Evolutionary conservation across 2,113 vertebrate genomes (phyloP).

Genomic region (Pelvicachromis taeniatus): DNA sequence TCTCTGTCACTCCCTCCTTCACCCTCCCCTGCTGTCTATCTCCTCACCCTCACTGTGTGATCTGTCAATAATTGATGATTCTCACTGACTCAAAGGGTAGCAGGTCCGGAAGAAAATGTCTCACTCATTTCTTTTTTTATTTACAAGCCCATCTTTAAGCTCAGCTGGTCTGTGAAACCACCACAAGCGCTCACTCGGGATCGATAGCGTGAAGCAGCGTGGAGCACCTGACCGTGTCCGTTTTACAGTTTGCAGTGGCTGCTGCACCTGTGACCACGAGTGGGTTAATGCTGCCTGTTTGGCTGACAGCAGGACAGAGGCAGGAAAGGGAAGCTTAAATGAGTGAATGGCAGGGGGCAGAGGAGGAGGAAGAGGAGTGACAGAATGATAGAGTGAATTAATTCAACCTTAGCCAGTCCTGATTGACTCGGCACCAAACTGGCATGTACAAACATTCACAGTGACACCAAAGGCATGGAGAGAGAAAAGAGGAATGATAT

Average conservation of each 20-base stretch:
- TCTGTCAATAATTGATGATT: conserved; percentile 77
- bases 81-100: conserved; percentile 74
- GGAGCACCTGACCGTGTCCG: neutral
- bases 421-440: conserved; percentile 73
- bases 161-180: neutral
- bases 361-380: conserved; percentile 59
- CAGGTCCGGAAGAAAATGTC: conserved; percentile 58
- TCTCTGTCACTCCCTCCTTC: conserved; percentile 18
- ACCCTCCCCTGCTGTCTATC: conserved; percentile 64
- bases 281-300: conserved; percentile 67
- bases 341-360: conserved; percentile 72
- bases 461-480: conserved; percentile 53
- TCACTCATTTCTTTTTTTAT: conserved; percentile 53
- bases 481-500: conserved; percentile 58
- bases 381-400: conserved; percentile 69
- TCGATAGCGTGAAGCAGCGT: neutral
- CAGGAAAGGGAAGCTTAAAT: conserved; percentile 74
- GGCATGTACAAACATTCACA: conserved; percentile 39
- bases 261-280: conserved; percentile 41
- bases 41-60: conserved; percentile 64
- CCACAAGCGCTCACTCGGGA: neutral
- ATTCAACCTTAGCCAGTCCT: conserved; percentile 68
- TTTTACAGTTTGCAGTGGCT: neutral
- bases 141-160: conserved; percentile 32
- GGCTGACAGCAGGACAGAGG: conserved; percentile 66